Base-by-base conservation (phyloP, 2,113 vertebrate genomes). In the Entelurus aequoreus region DNA sequence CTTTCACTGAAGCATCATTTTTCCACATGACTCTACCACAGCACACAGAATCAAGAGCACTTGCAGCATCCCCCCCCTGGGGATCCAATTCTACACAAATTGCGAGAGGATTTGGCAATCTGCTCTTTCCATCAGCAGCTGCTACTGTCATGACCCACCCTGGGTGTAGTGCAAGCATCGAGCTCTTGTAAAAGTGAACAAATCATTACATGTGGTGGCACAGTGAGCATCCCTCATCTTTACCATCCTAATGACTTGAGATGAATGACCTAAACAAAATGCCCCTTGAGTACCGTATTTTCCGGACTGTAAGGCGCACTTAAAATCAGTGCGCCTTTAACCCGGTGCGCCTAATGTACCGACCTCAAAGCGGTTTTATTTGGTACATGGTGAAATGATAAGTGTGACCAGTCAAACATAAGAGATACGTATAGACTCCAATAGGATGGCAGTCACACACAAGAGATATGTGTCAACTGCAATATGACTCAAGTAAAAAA, bases 61-160 rank as follows among this genome's bases (percentile, higher is more conserved):
- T 70, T 60, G 4, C 42, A 69, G 68, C 19, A 5, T 37, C 50
- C 59, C 69, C 68, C 79, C 76, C 79, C 5, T 28, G 2, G 73
- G 66, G 75, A 83, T 71, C 68, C 74, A 62, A 76, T 71, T 77
- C 78, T 72, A 71, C 65, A 66, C 70, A 75, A 75, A 71, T 61
- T 47, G 51, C 12, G 6, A 69, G 8, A 14, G 68, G 42, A 51
- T 67, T 71, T 62, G 62, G 54, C 75, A 58, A 76, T 79, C 51
- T 47, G 55, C 21, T 16, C 63, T 62, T 72, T 64, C 62, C 66
- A 74, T 14, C 35, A 37, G 62, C 38, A n/a, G 69, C 57, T 50
- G 62, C 71, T 73, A 56, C 66, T 53, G 51, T 62, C 44, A 68
- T 59, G 63, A 66, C 62, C 75, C 83, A 80, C 74, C 60, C 83